A percentile compares a stretch with the other conserved stretches of the same genome.
Conservation (phyloP, 2,888 invertebrate genomes). For the Caenorhabditis plicata region DNA sequence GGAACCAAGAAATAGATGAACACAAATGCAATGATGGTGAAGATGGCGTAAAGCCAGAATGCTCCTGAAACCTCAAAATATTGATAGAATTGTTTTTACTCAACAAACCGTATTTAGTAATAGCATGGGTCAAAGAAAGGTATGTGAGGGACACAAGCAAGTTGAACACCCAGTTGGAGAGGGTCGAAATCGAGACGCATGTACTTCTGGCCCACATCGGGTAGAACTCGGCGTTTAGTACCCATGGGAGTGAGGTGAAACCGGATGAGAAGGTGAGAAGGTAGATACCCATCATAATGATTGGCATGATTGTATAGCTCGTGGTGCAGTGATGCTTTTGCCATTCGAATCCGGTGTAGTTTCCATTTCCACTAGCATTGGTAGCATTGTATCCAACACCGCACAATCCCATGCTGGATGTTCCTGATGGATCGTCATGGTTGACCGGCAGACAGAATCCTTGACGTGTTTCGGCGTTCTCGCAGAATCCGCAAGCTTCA, state of each 20-base stretch:
- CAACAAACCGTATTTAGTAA: slow-evolving; percentile 59
- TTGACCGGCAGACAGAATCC: slow-evolving; percentile 30
- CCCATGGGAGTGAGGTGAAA: slow-evolving; percentile 70
- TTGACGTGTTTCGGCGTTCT: slow-evolving; percentile 9
- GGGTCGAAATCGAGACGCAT: slow-evolving; percentile 65
- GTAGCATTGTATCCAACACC: slow-evolving; percentile 1
- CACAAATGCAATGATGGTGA: slow-evolving; percentile 67
- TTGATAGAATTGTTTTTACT: too few relatives aligned
- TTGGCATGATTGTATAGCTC: slow-evolving; percentile 65
- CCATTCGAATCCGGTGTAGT: slow-evolving; percentile 13
- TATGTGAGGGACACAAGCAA: slow-evolving; percentile 70
- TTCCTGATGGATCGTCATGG: slow-evolving; percentile 10
- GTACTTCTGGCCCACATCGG: slow-evolving; percentile 71
- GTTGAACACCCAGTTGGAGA: slow-evolving; percentile 70
- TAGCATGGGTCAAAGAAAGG: slow-evolving; percentile 63
- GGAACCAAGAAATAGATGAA: slow-evolving; percentile 69
- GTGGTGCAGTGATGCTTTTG: slow-evolving; percentile 38
- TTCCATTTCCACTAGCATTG: slow-evolving; percentile 14
- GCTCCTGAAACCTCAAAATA: too few relatives aligned
- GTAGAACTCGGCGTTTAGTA: slow-evolving; percentile 71
- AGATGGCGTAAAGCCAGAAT: slow-evolving; percentile 69
- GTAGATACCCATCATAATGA: slow-evolving; percentile 61
- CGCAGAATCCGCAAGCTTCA: slow-evolving; percentile 67
- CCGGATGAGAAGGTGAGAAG: slow-evolving; percentile 46
- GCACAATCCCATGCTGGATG: slow-evolving; percentile 16